These are phyloP conservation scores for Drosophila punjabiensis DNA, from an alignment of 1,140 invertebrate genomes.

Conservation along the genomic window DNA sequence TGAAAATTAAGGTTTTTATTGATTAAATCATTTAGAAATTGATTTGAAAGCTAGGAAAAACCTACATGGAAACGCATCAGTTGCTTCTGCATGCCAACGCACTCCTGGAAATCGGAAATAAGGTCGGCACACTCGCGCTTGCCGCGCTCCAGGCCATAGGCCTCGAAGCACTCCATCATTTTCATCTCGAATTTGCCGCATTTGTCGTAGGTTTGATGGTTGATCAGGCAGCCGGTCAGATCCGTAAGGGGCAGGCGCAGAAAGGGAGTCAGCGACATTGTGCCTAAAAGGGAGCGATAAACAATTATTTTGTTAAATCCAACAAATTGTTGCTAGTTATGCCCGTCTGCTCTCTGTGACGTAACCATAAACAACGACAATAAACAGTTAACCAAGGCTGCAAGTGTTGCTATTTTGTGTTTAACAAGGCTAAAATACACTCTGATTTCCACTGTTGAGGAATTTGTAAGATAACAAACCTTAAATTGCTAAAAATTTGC, in stretches of 20 bases:
- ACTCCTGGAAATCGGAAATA: conserved; percentile 89
- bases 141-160: conserved; percentile 89
- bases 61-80: conserved; percentile 86
- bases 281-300: conserved; percentile 14
- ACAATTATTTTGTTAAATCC: background rate
- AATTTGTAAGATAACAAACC: conserved; percentile 19
- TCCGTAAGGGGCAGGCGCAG: conserved; percentile 89
- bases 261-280: conserved; percentile 87
- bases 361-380: conserved; percentile 66
- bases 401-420: background rate
- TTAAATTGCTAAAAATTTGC: conserved; percentile 46
- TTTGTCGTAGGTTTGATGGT: conserved; percentile 87
- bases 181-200: conserved; percentile 89
- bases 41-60: background rate
- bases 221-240: conserved; percentile 87
- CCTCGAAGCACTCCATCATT: conserved; percentile 90
- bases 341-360: conserved; percentile 49
- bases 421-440: background rate
- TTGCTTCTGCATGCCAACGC: conserved; percentile 87
- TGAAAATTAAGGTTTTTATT: conserved; percentile 38
- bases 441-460: no score
- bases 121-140: conserved; percentile 87
- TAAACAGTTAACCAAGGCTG: background rate
- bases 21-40: conserved; percentile 7
- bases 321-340: background rate